These are phyloP conservation scores for Austrolebias charrua DNA, from an alignment of 2,797 vertebrate species.

Conservation along the genomic window DNA sequence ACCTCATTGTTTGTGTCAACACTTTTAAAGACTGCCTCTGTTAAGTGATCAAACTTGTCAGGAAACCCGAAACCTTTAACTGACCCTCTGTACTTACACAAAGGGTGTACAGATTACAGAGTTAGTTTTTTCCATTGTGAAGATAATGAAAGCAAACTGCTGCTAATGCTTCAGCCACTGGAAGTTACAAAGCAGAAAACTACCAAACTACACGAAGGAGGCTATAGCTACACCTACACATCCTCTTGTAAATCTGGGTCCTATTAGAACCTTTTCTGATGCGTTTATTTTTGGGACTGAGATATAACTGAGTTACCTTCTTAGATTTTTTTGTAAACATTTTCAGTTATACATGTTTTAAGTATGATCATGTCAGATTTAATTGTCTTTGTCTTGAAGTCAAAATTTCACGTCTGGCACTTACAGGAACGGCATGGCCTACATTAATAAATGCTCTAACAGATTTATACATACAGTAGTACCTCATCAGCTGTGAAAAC, in stretches of 20 bases:
- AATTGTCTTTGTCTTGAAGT: not conserved
- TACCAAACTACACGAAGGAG: too few species aligned
- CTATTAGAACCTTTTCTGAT: not conserved
- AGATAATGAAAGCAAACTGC: not conserved
- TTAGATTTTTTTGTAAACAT: not conserved
- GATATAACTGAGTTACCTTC: not conserved
- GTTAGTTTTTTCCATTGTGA: not conserved
- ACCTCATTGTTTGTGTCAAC: not conserved
- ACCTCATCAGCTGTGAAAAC: too few species aligned
- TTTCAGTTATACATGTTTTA: not conserved
- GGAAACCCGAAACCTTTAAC: not conserved
- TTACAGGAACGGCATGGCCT: too few species aligned
- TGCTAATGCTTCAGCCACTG: not conserved
- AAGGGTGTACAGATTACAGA: not conserved
- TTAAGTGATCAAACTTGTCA: not conserved
- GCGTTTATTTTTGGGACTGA: not conserved
- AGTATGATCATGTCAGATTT: not conserved
- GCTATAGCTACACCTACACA: too few species aligned
- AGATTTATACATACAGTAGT: too few species aligned
- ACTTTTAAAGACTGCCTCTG: not conserved
- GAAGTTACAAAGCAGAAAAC: too few species aligned
- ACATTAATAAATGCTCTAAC: too few species aligned
- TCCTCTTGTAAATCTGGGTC: not conserved
- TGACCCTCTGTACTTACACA: not conserved
- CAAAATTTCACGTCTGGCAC: too few species aligned